Percentiles rank a stretch among this genome's conserved stretches.
Conservation (phyloP, 2,797 vertebrate genomes). For the Hydrocynus forskahlii region DNA sequence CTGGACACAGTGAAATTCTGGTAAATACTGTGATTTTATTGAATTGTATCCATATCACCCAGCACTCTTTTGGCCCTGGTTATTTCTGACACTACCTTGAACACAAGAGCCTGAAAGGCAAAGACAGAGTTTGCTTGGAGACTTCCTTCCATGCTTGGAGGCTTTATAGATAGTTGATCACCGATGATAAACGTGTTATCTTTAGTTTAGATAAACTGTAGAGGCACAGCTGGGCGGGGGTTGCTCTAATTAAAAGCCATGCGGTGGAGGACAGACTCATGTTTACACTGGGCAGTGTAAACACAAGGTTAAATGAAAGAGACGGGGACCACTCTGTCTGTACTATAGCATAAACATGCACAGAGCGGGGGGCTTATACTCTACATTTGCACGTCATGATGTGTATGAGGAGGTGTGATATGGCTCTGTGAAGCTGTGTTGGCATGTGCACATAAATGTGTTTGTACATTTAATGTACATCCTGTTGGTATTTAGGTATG, state of each 20-base stretch:
- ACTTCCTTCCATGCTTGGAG: too few species aligned
- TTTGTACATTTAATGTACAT: neutral
- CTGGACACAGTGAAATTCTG: too few species aligned
- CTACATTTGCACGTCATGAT: neutral
- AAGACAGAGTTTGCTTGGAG: too few species aligned
- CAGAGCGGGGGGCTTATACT: neutral
- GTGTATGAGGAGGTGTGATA: neutral
- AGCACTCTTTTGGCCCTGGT: too few species aligned
- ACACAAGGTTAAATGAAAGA: conserved; percentile 16
- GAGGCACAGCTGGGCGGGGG: neutral
- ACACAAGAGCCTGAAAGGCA: too few species aligned
- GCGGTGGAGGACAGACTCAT: neutral
- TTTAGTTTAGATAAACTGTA: conserved; percentile 17
- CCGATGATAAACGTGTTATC: conserved; percentile 1
- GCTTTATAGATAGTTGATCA: neutral
- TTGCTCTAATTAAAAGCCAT: neutral
- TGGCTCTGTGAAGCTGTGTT: neutral
- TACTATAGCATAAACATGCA: neutral
- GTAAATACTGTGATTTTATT: too few species aligned
- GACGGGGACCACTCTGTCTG: neutral
- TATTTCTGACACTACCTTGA: too few species aligned
- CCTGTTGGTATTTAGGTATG: neutral
- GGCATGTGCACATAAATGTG: neutral
- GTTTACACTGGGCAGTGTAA: conserved; percentile 12
- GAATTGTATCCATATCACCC: too few species aligned